Evolutionary conservation across 2,888 invertebrate genomes (phyloP).

Genomic region (Cinara cedri): DNA sequence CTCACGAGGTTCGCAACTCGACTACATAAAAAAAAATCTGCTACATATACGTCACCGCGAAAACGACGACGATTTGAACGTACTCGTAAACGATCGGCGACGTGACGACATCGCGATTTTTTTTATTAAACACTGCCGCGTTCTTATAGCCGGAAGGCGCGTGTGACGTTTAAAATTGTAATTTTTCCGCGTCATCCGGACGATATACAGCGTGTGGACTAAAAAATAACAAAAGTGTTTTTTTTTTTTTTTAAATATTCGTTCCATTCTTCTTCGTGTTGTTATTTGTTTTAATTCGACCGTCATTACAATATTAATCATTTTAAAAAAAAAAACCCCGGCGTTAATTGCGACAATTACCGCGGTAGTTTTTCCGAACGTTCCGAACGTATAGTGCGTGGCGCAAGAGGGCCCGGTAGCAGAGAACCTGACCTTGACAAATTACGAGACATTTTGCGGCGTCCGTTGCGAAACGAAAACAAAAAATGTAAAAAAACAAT

Average conservation of each 20-base stretch:
- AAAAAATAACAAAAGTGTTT: slow-evolving; percentile 14
- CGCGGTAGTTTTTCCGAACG: background rate
- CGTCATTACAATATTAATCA: too few species aligned
- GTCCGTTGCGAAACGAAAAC: slow-evolving; percentile 14
- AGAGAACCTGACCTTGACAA: slow-evolving; percentile 41
- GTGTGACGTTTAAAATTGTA: too few species aligned
- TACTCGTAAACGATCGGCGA: background rate
- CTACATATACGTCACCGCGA: background rate
- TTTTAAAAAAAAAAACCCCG: slow-evolving; percentile 11
- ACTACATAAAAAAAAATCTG: too few species aligned
- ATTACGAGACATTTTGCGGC: slow-evolving; percentile 35
- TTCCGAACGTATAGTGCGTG: too few species aligned
- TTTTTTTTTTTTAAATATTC: background rate
- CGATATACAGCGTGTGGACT: background rate
- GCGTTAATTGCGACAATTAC: slow-evolving; percentile 42
- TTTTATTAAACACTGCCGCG: too few species aligned
- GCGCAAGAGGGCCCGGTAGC: background rate
- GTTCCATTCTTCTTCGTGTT: too few species aligned
- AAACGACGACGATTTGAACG: background rate
- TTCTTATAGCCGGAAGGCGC: background rate
- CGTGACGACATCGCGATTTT: too few species aligned
- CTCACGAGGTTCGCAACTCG: too few species aligned
- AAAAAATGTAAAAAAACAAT: too few species aligned
- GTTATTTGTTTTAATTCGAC: background rate
- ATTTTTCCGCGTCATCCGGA: slow-evolving; percentile 2